phyloP scores from a whole-genome alignment of 2,113 vertebrate species.

The Benthochromis sp. region DNA sequence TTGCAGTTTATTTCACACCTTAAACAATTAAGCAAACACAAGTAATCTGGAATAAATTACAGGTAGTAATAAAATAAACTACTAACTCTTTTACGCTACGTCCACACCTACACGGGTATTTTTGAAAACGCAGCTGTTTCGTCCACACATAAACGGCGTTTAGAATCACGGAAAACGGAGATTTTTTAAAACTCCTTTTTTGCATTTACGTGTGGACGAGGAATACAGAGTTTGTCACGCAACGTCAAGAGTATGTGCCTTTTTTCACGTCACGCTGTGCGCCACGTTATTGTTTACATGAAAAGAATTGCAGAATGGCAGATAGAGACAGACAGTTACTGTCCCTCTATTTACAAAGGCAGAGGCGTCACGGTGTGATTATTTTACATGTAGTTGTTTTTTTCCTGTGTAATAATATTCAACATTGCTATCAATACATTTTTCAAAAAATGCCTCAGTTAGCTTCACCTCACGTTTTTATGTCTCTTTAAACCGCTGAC shows the following conservation, averaged over 20 bases:
- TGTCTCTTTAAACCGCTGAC: not conserved
- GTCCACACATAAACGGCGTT: not conserved
- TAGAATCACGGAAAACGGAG: accelerated
- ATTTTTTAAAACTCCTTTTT: not conserved
- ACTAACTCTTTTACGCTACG: too few species aligned
- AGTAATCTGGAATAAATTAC: not conserved
- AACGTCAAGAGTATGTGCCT: not conserved
- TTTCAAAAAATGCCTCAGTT: not conserved
- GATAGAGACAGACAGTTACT: not conserved
- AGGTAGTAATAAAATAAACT: not conserved
- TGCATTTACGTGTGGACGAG: not conserved
- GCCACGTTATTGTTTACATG: accelerated
- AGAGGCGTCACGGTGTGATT: not conserved
- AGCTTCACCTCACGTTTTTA: not conserved
- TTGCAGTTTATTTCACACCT: not conserved
- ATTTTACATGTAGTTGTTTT: not conserved
- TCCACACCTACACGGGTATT: too few species aligned
- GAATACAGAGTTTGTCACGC: not conserved
- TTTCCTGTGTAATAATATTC: not conserved
- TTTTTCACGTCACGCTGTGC: not conserved
- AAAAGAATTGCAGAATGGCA: not conserved
- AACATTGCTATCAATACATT: not conserved
- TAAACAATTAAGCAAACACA: not conserved
- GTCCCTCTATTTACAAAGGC: not conserved
- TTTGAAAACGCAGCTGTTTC: not conserved